Conservation (phyloP, 2,888 invertebrate genomes). For the Melipona beecheii region DNA sequence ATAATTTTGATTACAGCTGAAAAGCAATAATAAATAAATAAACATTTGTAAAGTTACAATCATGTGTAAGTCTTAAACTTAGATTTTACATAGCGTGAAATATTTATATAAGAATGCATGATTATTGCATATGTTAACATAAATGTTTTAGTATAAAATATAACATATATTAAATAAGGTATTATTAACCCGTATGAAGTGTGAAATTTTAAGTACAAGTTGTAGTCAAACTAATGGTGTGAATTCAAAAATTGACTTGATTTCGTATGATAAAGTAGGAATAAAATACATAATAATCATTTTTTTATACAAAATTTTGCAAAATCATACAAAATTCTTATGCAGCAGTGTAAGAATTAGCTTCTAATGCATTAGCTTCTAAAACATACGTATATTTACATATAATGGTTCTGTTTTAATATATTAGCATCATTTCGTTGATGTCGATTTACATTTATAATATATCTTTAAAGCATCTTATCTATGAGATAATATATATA, state of each 20-base stretch:
- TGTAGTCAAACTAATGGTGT: neutral
- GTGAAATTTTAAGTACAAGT: neutral
- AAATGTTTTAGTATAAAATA: neutral
- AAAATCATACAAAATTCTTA: neutral
- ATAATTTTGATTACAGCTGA: slow-evolving; percentile 76
- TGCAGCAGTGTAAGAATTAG: no score
- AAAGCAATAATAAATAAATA: slow-evolving; percentile 57
- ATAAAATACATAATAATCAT: neutral
- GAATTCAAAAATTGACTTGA: neutral
- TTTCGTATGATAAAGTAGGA: neutral
- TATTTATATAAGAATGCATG: neutral
- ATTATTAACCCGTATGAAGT: neutral
- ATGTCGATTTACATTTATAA: no score
- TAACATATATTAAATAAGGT: neutral
- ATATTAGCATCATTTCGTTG: no score
- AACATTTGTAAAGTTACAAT: slow-evolving; percentile 65
- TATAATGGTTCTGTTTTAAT: no score
- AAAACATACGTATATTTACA: no score
- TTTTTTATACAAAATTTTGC: neutral
- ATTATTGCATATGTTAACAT: neutral
- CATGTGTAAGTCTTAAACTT: slow-evolving; percentile 7
- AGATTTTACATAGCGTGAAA: slow-evolving; percentile 11
- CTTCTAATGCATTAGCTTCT: no score
- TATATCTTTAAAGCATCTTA: no score
- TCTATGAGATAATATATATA: no score